These are phyloP conservation scores for Diplosoma virens DNA, from an alignment of 23 tunicate genomes.

Conservation along the genomic window DNA sequence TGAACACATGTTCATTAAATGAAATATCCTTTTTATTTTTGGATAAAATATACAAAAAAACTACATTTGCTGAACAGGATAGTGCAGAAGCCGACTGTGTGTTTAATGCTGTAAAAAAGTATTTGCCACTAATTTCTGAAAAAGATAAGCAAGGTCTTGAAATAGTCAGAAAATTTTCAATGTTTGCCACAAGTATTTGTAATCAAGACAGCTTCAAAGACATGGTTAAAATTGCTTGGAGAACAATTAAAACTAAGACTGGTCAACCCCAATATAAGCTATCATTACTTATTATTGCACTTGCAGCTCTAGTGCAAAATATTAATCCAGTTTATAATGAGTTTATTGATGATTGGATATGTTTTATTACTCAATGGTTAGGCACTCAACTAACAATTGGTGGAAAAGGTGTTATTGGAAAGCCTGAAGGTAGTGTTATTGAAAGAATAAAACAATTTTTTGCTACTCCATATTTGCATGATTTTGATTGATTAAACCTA, in stretches of 20 bases:
- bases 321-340: neutral
- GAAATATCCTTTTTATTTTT: neutral
- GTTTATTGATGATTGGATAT: slow-evolving; percentile 19
- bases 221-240: slow-evolving; percentile 45
- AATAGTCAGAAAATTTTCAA: neutral
- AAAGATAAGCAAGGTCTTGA: slow-evolving; percentile 16
- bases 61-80: slow-evolving; percentile 3
- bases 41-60: neutral
- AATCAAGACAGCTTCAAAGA: slow-evolving; percentile 19
- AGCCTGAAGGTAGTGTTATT: slow-evolving; percentile 34
- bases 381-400: slow-evolving; percentile 67
- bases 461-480: slow-evolving; percentile 66
- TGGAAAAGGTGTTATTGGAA: slow-evolving; percentile 69
- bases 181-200: slow-evolving; percentile 12
- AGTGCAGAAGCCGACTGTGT: slow-evolving; percentile 15
- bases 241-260: slow-evolving; percentile 44
- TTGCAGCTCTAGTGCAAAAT: slow-evolving; percentile 11
- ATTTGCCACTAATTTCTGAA: slow-evolving; percentile 13
- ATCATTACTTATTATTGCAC: slow-evolving; percentile 30
- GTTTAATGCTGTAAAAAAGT: slow-evolving; percentile 20
- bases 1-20: neutral
- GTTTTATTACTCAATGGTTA: slow-evolving; percentile 19
- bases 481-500: slow-evolving; percentile 64
- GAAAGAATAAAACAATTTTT: slow-evolving; percentile 51
- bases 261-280: slow-evolving; percentile 52